A percentile compares a stretch with the other conserved stretches of the same genome.
These are phyloP conservation scores for Nephila pilipes DNA, from an alignment of 1,140 invertebrate genomes.

Conservation along the genomic window DNA sequence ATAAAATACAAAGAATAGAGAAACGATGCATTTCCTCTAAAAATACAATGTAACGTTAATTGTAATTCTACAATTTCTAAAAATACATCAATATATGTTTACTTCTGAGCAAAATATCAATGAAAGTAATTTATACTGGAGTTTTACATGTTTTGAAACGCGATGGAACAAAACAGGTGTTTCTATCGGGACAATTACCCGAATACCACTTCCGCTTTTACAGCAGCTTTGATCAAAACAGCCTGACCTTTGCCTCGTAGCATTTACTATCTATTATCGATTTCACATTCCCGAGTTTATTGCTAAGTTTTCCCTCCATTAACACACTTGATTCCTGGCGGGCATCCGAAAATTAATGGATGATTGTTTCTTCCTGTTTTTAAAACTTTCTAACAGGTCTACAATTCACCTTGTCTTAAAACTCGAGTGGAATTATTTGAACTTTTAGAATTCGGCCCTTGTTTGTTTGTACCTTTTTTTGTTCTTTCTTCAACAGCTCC, in stretches of 20 bases:
- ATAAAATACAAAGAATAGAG: too few species aligned
- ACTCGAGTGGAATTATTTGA: not conserved
- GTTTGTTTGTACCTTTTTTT: not conserved
- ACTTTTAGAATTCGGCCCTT: not conserved
- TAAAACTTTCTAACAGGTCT: not conserved
- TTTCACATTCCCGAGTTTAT: not conserved
- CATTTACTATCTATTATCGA: not conserved
- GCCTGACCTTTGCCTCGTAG: not conserved
- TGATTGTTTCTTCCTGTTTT: slow-evolving; percentile 32
- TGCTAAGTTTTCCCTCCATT: not conserved
- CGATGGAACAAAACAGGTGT: not conserved
- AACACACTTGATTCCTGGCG: not conserved
- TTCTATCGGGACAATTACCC: not conserved
- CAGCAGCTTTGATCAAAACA: not conserved
- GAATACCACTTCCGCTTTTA: not conserved
- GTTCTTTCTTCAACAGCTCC: not conserved
- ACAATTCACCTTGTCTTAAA: not conserved
- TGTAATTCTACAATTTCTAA: too few species aligned
- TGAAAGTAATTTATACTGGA: not conserved
- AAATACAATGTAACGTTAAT: too few species aligned
- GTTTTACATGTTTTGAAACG: not conserved
- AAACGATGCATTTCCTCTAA: too few species aligned
- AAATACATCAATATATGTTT: not conserved
- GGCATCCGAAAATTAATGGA: not conserved
- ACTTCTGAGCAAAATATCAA: not conserved